These are phyloP conservation scores for Oryzias javanicus DNA, from an alignment of 2,113 vertebrate species.

Conservation along the genomic window DNA sequence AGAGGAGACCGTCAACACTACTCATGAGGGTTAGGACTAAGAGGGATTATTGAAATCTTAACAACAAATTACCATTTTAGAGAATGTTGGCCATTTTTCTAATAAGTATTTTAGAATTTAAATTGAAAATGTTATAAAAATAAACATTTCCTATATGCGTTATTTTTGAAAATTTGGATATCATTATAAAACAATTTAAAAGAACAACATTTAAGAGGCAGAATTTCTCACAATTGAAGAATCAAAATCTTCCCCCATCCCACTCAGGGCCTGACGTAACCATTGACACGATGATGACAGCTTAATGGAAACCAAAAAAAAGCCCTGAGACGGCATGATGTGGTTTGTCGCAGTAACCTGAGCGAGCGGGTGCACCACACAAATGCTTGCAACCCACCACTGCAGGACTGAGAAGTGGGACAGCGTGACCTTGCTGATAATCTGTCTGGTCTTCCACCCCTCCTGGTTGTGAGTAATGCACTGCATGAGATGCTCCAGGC, in stretches of 20 bases:
- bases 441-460: constrained; percentile 51
- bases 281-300: constrained; percentile 27
- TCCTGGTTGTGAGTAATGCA: constrained; percentile 40
- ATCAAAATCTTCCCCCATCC: constrained; percentile 2
- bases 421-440: constrained; percentile 67
- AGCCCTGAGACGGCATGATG: constrained; percentile 44
- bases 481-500: constrained; percentile 31
- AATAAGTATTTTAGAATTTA: no score
- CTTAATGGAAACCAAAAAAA: constrained; percentile 12
- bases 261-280: background rate
- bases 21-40: no score
- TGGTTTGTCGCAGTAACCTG: constrained; percentile 46
- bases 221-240: no score
- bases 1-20: no score
- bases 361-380: constrained; percentile 24
- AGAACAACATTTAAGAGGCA: no score
- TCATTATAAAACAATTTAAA: no score
- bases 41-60: no score
- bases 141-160: constrained; percentile 7
- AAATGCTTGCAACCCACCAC: constrained; percentile 25
- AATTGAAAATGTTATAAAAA: constrained; percentile 38
- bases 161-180: no score
- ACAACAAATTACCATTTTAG: no score
- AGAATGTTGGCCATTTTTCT: no score
- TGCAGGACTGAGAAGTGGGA: constrained; percentile 58